Conservation (phyloP, 2,113 vertebrate genomes). For the Oryzias curvinotus region DNA sequence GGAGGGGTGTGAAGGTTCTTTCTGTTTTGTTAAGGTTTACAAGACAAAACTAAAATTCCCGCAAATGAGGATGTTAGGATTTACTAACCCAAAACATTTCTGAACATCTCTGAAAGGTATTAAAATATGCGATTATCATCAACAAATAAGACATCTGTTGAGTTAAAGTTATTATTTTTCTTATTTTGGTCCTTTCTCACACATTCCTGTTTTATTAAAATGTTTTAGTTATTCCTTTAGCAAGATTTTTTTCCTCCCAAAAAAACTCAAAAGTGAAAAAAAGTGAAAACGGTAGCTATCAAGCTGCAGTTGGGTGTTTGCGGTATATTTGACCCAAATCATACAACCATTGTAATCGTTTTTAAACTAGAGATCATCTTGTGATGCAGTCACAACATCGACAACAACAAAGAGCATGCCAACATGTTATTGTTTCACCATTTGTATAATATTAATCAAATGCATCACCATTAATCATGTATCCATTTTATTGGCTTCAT, state of each 20-base stretch:
- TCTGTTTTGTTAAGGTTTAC: slow-evolving; percentile 12
- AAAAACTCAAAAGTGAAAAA: background rate
- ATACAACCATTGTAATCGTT: background rate
- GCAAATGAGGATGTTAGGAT: slow-evolving; percentile 12
- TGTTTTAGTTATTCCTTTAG: background rate
- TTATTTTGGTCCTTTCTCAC: slow-evolving; percentile 1
- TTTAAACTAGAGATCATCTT: background rate
- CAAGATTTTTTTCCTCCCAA: background rate
- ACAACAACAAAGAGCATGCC: background rate
- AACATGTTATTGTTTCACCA: background rate
- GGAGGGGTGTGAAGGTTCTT: slow-evolving; percentile 33
- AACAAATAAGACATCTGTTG: slow-evolving; percentile 12
- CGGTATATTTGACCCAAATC: background rate
- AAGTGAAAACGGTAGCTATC: background rate
- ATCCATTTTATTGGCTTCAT: background rate
- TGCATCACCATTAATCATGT: background rate
- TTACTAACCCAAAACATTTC: too few species aligned
- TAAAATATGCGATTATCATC: slow-evolving; percentile 5
- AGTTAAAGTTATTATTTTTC: slow-evolving; percentile 31
- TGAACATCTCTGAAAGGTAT: background rate
- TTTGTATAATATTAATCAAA: background rate
- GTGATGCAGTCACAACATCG: background rate
- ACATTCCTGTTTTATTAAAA: background rate
- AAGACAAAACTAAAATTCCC: slow-evolving; percentile 28
- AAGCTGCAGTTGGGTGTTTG: background rate